Conservation (phyloP, 2,113 vertebrate genomes). For the Eulemur rufifrons region DNA sequence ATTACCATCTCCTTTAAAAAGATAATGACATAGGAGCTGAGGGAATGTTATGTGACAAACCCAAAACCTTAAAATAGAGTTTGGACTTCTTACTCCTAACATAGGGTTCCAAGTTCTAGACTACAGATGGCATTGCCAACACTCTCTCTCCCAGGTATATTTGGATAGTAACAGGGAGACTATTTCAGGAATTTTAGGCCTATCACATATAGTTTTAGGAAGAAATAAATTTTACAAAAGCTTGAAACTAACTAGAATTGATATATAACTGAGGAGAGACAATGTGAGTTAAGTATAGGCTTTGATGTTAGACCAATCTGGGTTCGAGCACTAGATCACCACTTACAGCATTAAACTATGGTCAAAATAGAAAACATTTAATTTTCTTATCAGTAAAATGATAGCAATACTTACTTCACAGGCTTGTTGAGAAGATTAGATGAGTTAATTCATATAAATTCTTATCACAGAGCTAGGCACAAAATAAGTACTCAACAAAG, state of each 20-base stretch:
- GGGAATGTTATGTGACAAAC: neutral
- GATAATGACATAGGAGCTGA: neutral
- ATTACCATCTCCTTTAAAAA: neutral
- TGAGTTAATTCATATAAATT: neutral
- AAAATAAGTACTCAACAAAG: neutral
- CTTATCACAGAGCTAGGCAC: neutral
- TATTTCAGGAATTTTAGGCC: neutral
- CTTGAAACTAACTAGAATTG: neutral
- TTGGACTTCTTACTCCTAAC: neutral
- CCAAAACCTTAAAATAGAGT: neutral
- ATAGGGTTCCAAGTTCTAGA: neutral
- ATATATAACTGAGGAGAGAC: neutral
- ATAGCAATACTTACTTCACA: neutral
- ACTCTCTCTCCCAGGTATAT: neutral
- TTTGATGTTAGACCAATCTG: neutral
- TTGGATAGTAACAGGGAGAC: neutral
- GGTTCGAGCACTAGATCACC: neutral
- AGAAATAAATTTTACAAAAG: neutral
- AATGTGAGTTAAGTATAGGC: neutral
- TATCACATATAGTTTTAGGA: neutral
- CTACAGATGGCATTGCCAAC: neutral
- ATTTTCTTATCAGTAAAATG: neutral
- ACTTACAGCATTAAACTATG: neutral
- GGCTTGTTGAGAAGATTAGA: neutral
- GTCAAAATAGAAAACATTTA: neutral